These are phyloP conservation scores for Megaptera novaeangliae DNA, from an alignment of 2,113 vertebrate genomes.

Conservation along the genomic window DNA sequence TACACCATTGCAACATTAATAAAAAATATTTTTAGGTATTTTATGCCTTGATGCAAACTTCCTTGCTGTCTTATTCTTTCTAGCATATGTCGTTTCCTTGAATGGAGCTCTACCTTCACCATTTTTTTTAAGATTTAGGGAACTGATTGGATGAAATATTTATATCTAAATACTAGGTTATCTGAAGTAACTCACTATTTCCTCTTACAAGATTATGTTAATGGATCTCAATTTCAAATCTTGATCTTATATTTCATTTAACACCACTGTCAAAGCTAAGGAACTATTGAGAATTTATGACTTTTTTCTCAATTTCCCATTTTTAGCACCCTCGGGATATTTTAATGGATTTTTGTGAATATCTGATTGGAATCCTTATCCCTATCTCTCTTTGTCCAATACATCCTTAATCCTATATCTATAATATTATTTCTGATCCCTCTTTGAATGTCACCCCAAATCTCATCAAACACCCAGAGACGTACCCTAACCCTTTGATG, in stretches of 20 bases:
- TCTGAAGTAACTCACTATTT: background rate
- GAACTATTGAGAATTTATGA: background rate
- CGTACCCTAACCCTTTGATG: rapidly evolving
- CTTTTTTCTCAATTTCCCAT: background rate
- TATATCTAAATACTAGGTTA: background rate
- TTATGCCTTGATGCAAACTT: background rate
- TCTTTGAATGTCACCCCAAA: background rate
- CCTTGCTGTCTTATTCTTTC: background rate
- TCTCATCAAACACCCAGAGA: background rate
- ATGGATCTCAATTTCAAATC: background rate
- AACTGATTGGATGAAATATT: background rate
- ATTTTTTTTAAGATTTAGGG: background rate
- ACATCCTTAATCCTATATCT: background rate
- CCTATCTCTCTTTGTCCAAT: background rate
- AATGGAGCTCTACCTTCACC: background rate
- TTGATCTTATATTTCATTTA: background rate
- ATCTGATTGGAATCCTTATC: background rate
- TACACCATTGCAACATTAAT: background rate
- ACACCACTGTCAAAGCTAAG: background rate
- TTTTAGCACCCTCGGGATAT: background rate
- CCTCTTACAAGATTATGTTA: background rate
- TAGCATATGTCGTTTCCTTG: background rate
- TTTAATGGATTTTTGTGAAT: background rate
- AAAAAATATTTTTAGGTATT: background rate
- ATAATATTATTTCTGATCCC: background rate